These are phyloP conservation scores for Artibeus jamaicensis DNA, from an alignment of 2,797 vertebrate species.

Conservation along the genomic window DNA sequence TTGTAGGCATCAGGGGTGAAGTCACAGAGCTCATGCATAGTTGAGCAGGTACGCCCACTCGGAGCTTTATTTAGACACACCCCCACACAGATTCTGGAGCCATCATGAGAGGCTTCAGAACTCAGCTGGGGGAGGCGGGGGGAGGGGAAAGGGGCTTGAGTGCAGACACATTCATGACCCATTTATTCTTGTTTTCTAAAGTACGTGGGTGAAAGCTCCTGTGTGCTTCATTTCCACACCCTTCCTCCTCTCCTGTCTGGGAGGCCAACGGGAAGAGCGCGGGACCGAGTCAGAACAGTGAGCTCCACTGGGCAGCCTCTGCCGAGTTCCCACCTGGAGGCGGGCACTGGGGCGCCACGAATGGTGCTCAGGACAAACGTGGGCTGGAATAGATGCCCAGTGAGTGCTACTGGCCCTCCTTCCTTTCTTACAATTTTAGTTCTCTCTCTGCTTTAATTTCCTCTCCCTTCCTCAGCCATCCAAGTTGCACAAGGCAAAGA, in stretches of 20 bases:
- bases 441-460: neutral
- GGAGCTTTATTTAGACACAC: conserved; percentile 61
- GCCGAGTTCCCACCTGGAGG: neutral
- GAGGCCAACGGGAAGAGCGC: neutral
- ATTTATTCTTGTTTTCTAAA: neutral
- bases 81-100: conserved; percentile 13
- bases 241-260: neutral
- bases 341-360: neutral
- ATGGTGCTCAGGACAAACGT: neutral
- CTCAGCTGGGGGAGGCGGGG: neutral
- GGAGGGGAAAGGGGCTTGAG: neutral
- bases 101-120: neutral
- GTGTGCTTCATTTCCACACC: neutral
- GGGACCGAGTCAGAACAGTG: neutral
- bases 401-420: neutral
- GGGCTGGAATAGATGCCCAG: neutral
- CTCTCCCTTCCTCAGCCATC: neutral
- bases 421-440: neutral
- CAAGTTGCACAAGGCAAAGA: neutral
- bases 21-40: conserved; percentile 36
- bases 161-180: neutral
- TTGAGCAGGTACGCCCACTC: conserved; percentile 52
- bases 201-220: neutral
- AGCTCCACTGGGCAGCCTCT: neutral
- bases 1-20: neutral